phyloP scores from a whole-genome alignment of 2,888 invertebrate genomes.

The Drosophila trichaetosa region DNA sequence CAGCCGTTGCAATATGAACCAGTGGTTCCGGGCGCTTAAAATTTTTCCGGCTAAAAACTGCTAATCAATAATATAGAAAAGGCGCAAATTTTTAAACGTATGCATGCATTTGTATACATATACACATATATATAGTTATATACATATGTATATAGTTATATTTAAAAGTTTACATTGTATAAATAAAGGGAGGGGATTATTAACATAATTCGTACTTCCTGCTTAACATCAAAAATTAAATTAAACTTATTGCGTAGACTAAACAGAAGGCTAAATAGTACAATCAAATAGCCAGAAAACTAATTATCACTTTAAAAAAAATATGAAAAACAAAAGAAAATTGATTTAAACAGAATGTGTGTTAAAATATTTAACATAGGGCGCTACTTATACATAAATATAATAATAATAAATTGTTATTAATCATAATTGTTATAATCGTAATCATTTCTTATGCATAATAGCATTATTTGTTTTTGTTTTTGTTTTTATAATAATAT shows the following conservation, averaged over 20 bases:
- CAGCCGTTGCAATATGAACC: neutral
- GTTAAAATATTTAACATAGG: conserved; percentile 46
- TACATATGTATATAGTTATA: conserved; percentile 45
- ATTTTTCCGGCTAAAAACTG: neutral
- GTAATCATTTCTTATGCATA: conserved; percentile 31
- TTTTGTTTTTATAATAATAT: conserved; percentile 14
- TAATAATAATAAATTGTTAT: conserved; percentile 24
- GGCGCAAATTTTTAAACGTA: conserved; percentile 28
- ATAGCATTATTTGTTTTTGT: conserved; percentile 18
- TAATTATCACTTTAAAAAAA: conserved; percentile 74
- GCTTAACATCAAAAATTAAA: conserved; percentile 56
- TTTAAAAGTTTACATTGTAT: conserved; percentile 67
- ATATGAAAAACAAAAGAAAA: conserved; percentile 40
- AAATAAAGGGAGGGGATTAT: conserved; percentile 53
- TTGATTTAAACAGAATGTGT: conserved; percentile 62
- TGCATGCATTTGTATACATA: conserved; percentile 48
- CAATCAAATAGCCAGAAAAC: conserved; percentile 65
- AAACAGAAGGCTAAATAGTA: conserved; percentile 63
- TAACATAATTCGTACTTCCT: conserved; percentile 43
- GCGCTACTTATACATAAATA: conserved; percentile 45
- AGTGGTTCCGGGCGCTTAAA: neutral
- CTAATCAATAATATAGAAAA: neutral
- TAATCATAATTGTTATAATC: conserved; percentile 20
- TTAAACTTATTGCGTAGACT: conserved; percentile 66
- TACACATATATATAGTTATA: conserved; percentile 23